Evolutionary conservation across 2,113 vertebrate species (phyloP).

Genomic region (Theristicus caerulescens): DNA sequence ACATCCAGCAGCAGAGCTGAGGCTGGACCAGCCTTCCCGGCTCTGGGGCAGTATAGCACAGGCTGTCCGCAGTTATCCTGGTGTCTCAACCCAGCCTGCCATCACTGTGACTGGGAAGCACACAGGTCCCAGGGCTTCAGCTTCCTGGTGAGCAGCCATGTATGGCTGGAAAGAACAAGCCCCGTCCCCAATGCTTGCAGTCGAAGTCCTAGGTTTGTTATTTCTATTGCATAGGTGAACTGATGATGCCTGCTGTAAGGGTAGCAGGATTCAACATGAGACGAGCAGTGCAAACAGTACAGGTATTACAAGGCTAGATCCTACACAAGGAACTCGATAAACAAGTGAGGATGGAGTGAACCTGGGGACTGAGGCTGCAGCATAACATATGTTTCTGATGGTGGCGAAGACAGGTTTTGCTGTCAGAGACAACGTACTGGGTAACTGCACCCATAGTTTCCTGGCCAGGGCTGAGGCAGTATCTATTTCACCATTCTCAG

Average conservation of each 20-base stretch:
- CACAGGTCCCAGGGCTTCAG: neutral
- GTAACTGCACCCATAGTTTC: neutral
- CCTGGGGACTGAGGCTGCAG: neutral
- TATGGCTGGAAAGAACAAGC: neutral
- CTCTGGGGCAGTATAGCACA: neutral
- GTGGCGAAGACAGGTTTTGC: neutral
- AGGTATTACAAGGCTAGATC: neutral
- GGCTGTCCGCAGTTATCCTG: fast-evolving
- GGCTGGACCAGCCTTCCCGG: neutral
- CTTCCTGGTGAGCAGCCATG: neutral
- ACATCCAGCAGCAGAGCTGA: neutral
- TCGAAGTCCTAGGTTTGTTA: neutral
- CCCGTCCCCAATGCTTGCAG: neutral
- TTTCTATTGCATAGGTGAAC: neutral
- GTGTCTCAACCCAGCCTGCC: neutral
- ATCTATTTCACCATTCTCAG: neutral
- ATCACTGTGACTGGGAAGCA: neutral
- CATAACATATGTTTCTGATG: neutral
- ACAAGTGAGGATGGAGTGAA: neutral
- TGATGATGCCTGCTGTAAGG: neutral
- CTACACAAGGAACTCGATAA: neutral
- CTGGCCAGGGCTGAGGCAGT: neutral
- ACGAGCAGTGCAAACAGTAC: neutral
- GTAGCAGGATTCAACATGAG: neutral
- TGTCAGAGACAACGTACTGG: too few relatives aligned